Conservation (phyloP, 2,797 vertebrate genomes). For the Coccyzus lansbergi region DNA sequence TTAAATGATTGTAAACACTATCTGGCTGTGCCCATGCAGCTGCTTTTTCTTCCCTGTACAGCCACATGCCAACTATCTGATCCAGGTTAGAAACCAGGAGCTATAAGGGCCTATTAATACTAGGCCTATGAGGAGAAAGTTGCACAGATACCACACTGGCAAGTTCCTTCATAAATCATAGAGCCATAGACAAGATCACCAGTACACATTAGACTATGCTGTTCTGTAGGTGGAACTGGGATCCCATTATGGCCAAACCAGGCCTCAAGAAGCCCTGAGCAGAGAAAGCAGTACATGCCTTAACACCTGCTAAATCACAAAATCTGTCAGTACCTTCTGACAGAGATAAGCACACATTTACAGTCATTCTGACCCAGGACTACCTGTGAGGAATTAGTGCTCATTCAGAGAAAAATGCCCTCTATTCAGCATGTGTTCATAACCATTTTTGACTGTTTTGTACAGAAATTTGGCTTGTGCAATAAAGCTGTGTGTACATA, state of each 20-base stretch:
- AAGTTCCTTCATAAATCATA: neutral
- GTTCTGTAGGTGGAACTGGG: neutral
- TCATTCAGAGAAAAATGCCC: neutral
- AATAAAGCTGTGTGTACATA: neutral
- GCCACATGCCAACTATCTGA: neutral
- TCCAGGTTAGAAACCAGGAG: neutral
- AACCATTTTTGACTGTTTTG: neutral
- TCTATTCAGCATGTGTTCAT: neutral
- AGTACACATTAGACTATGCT: neutral
- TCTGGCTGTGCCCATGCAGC: neutral
- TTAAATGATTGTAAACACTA: neutral
- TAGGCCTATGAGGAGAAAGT: neutral
- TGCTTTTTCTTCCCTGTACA: neutral
- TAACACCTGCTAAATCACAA: neutral
- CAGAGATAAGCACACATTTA: rapidly evolving
- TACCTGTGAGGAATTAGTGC: neutral
- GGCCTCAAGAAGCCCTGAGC: neutral
- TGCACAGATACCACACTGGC: neutral
- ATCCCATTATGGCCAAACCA: neutral
- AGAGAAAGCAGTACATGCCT: neutral
- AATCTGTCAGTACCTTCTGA: neutral
- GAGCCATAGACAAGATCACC: neutral
- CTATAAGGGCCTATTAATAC: neutral
- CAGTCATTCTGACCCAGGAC: neutral
- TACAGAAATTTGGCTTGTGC: neutral